phyloP scores from a whole-genome alignment of 2,113 vertebrate genomes.

The Ctenodactylus gundi region DNA sequence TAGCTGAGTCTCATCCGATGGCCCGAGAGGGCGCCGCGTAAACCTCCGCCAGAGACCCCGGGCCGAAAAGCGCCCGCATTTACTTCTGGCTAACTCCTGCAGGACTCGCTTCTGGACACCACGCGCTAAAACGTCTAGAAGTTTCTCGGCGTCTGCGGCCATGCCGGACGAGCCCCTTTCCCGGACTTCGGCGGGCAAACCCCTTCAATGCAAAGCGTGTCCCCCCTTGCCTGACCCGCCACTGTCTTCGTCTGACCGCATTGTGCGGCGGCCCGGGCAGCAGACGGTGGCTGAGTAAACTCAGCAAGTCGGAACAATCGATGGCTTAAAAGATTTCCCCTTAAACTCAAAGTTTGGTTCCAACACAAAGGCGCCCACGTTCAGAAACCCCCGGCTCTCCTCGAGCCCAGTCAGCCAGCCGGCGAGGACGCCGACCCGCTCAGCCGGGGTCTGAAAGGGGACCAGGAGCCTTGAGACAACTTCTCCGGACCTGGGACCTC shows the following conservation, averaged over 20 bases:
- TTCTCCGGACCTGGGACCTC: background rate
- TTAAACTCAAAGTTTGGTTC: slow-evolving; percentile 75
- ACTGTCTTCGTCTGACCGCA: slow-evolving; percentile 61
- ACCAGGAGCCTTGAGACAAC: background rate
- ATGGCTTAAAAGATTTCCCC: slow-evolving; percentile 76
- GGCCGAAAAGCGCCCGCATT: background rate
- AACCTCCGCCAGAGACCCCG: slow-evolving; percentile 21
- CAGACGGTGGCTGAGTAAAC: slow-evolving; percentile 71
- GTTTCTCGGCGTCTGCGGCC: slow-evolving; percentile 54
- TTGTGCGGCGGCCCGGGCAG: slow-evolving; percentile 59
- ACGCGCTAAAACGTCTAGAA: slow-evolving; percentile 51
- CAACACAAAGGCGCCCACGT: slow-evolving; percentile 66
- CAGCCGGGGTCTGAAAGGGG: background rate
- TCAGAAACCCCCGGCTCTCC: slow-evolving; percentile 2
- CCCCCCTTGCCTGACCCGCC: slow-evolving; percentile 63
- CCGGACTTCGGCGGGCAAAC: slow-evolving; percentile 45
- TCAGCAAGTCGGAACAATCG: slow-evolving; percentile 75
- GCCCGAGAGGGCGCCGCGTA: slow-evolving; percentile 29
- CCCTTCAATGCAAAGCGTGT: slow-evolving; percentile 65
- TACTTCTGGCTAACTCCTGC: slow-evolving; percentile 32
- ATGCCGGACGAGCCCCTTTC: slow-evolving; percentile 44
- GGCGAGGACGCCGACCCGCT: background rate
- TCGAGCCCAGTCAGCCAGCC: background rate
- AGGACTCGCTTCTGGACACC: slow-evolving; percentile 59
- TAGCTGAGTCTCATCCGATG: slow-evolving; percentile 2